A percentile compares a stretch with the other conserved stretches of the same genome.
Conservation (phyloP, 35 echinoderm and acorn worm genomes). For the Holothuria glaberrima region DNA sequence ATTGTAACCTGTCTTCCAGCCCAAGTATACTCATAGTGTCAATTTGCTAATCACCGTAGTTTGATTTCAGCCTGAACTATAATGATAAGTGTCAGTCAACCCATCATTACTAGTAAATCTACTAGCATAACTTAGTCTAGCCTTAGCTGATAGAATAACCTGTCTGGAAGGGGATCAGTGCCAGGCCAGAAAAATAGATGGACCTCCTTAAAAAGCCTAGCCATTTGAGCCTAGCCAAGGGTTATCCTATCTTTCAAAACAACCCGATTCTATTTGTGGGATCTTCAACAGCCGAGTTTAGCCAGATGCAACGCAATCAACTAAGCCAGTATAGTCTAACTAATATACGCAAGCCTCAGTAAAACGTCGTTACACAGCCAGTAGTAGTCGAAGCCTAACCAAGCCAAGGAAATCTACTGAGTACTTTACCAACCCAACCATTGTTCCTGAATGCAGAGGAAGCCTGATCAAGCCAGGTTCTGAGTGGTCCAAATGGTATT, state of each 20-base stretch:
- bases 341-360: background rate
- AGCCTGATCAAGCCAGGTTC: slow-evolving; percentile 5
- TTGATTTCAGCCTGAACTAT: too few relatives aligned
- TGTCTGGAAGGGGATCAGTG: background rate
- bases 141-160: too few relatives aligned
- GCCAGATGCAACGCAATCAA: background rate
- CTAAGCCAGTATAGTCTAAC: background rate
- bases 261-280: background rate
- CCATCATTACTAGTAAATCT: too few relatives aligned
- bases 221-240: background rate
- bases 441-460: slow-evolving; percentile 5
- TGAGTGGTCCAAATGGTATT: background rate
- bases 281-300: background rate
- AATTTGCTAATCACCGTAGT: too few relatives aligned
- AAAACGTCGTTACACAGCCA: background rate
- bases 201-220: background rate
- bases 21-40: too few relatives aligned
- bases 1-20: too few relatives aligned
- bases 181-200: slow-evolving; percentile 1
- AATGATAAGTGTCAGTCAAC: too few relatives aligned
- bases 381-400: background rate
- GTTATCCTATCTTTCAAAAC: background rate
- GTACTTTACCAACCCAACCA: background rate
- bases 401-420: background rate
- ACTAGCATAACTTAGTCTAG: background rate